Conservation (phyloP, 2,113 vertebrate species). For the Coptodon bakossiorum region DNA sequence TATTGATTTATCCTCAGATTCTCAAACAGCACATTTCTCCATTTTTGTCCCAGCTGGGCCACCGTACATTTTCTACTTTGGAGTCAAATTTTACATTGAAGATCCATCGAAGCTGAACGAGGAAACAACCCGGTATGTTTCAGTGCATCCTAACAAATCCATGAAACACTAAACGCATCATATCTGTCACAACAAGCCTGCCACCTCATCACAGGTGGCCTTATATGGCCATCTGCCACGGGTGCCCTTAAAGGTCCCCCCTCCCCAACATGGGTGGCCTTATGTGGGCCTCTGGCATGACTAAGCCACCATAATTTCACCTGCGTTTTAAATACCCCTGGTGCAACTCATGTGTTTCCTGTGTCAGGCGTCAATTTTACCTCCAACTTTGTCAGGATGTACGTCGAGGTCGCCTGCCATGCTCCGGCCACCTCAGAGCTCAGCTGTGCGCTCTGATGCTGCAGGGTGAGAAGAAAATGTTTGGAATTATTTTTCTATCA, state of each 20-base stretch:
- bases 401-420: conserved; percentile 81
- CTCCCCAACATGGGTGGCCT: background rate
- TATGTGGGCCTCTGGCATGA: background rate
- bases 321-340: background rate
- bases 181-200: background rate
- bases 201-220: background rate
- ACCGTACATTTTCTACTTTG: conserved; percentile 90
- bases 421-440: conserved; percentile 67
- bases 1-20: background rate
- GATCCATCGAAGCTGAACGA: conserved; percentile 86
- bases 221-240: background rate
- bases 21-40: background rate
- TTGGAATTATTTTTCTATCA: background rate
- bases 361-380: conserved; percentile 81
- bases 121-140: conserved; percentile 81
- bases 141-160: background rate
- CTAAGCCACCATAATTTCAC: background rate
- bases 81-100: conserved; percentile 88
- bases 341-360: background rate
- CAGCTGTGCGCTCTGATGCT: conserved; percentile 80
- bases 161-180: background rate
- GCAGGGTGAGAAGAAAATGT: conserved; percentile 73
- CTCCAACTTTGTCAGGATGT: conserved; percentile 89
- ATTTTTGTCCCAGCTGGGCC: conserved; percentile 77
- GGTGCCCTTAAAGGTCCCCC: background rate